These are phyloP conservation scores for Pimpla rufipes DNA, from an alignment of 2,888 invertebrate species.

Conservation along the genomic window DNA sequence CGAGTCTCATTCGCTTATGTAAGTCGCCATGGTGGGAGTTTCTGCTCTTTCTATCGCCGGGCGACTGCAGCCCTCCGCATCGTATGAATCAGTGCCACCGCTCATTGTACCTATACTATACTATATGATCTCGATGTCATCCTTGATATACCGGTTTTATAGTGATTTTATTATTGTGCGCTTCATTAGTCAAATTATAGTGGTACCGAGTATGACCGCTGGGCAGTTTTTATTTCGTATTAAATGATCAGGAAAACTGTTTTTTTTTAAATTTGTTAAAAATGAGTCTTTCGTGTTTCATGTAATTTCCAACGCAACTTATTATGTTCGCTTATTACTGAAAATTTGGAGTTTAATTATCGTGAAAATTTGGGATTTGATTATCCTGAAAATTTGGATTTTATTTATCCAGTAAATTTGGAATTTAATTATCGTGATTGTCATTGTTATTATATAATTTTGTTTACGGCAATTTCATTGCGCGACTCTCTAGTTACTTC, in stretches of 20 bases:
- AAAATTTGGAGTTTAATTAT: no score
- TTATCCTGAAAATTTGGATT: no score
- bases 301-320: no score
- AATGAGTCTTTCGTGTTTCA: neutral
- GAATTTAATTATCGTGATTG: neutral
- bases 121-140: constrained; percentile 2
- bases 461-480: neutral
- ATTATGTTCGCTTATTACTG: no score
- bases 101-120: constrained; percentile 2
- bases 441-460: neutral
- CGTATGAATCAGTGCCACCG: constrained; percentile 27
- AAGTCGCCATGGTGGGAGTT: constrained; percentile 63
- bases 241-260: neutral
- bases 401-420: no score
- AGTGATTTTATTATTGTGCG: neutral
- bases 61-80: constrained; percentile 29
- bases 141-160: constrained; percentile 46
- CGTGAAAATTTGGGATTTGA: no score
- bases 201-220: neutral
- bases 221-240: neutral
- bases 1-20: constrained; percentile 58
- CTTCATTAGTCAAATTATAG: constrained; percentile 25
- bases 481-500: no score
- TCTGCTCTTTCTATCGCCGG: constrained; percentile 40
- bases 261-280: neutral